Percentiles rank a stretch among this genome's conserved stretches.
phyloP scores from a whole-genome alignment of 1,140 invertebrate genomes.

The Drosophila arawakana region DNA sequence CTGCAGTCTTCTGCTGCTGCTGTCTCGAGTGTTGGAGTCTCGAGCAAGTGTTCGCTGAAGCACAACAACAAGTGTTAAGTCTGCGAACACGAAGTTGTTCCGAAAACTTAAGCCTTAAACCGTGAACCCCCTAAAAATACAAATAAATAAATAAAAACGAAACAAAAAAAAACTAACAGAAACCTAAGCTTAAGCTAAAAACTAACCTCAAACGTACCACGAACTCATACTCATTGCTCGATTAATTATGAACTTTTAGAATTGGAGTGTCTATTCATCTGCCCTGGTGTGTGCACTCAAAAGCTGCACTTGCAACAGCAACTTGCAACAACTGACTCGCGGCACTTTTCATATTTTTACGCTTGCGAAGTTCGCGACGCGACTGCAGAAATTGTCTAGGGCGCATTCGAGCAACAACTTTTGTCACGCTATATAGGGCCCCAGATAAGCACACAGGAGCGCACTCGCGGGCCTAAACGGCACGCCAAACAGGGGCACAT shows the following conservation, averaged over 20 bases:
- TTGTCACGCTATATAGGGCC: conserved; percentile 68
- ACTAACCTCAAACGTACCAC: conserved; percentile 14
- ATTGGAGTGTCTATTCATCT: conserved; percentile 51
- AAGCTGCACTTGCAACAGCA: conserved; percentile 37
- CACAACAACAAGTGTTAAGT: conserved; percentile 35
- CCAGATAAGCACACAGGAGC: conserved; percentile 52
- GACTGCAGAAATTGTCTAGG: conserved; percentile 54
- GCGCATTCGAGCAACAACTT: conserved; percentile 77
- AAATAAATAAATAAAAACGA: conserved; percentile 1
- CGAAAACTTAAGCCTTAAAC: neutral
- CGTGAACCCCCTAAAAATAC: neutral
- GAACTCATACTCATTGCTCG: conserved; percentile 37
- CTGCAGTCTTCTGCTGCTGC: neutral
- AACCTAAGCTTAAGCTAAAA: conserved; percentile 6
- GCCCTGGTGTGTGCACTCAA: conserved; percentile 46
- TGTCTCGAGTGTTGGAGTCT: conserved; percentile 6
- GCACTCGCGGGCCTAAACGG: neutral
- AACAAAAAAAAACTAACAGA: neutral
- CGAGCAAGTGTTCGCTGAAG: conserved; percentile 23
- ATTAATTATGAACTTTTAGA: conserved; percentile 74
- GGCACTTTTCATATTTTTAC: conserved; percentile 81
- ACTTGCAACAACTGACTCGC: conserved; percentile 24
- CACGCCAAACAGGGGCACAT: neutral
- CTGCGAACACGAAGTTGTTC: conserved; percentile 4
- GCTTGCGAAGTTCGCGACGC: conserved; percentile 64